Evolutionary conservation across 2,797 vertebrate genomes (phyloP), one percentile per base, ranked within the genome.

Genomic region (Labroides dimidiatus): DNA sequence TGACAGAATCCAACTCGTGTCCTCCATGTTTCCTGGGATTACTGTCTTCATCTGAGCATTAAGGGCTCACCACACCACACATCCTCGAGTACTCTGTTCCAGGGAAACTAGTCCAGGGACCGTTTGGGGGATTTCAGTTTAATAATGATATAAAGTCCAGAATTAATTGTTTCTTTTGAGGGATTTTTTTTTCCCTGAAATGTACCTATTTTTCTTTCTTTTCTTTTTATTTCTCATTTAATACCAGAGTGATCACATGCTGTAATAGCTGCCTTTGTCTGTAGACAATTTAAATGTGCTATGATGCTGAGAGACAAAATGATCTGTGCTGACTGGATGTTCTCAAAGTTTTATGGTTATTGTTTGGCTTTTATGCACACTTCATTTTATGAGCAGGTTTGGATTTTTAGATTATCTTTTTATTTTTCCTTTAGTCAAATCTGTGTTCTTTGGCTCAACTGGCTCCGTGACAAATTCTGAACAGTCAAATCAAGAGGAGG

Each of bases 1-100:
- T 45, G 68, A 79, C 72, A 82, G 61, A 88, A 80, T 87, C 81
- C 78, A 77, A 77, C 78, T 78, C 78, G 75, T 90, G 86, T 88
- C 80, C 76, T 80, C 78, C 65, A 71, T 80, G 77, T 87, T 84
- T 83, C 43, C 62, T 55, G 21, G 69, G 74, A 75, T 90, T 81
- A 82, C 52, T 63, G 78, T 77, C 75, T 84, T 86, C 71, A 75
- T 80, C 64, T 74, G 49, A 77, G 81, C 65, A 72, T 88, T 82
- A 85, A 79, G 24, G 57, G 65, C 76, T 89, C 78, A 78, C 58
- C 37, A 49, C 21, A 37, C 59, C 54, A 66, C 50, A 77, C 68
- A 79, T 79, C 67, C 68, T 67, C 47, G 37, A 69, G 43, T 68
- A 54, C 15, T 23, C 58, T 19, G 30, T 55, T 62, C 30, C 69